Evolutionary conservation across 2,888 invertebrate genomes (phyloP).

Genomic region (Philopedon plagiatum): DNA sequence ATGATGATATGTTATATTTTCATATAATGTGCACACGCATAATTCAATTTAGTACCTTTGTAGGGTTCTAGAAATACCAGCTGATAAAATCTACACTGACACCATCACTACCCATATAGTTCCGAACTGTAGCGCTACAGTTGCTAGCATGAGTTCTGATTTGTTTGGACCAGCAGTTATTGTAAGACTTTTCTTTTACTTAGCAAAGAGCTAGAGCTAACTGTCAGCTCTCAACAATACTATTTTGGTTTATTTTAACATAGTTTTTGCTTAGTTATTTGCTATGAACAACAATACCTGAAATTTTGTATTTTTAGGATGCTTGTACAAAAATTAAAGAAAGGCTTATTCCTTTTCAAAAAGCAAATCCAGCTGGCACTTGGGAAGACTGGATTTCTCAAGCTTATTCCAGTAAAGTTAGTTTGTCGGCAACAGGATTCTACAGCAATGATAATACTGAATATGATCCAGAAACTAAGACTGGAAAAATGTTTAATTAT

Average conservation of each 20-base stretch:
- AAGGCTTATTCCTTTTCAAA: conserved; percentile 81
- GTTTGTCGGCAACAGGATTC: conserved; percentile 80
- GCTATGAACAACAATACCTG: too few relatives aligned
- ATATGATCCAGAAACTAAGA: conserved; percentile 77
- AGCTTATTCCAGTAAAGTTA: conserved; percentile 84
- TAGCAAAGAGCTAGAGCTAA: too few relatives aligned
- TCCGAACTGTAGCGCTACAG: conserved; percentile 91
- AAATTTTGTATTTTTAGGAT: conserved; percentile 32
- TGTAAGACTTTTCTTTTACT: conserved; percentile 67
- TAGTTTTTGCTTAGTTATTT: too few relatives aligned
- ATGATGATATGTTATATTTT: too few relatives aligned
- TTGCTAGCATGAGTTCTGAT: conserved; percentile 91
- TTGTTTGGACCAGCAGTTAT: conserved; percentile 92
- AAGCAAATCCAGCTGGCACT: conserved; percentile 80
- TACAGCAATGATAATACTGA: conserved; percentile 83
- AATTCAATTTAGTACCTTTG: too few relatives aligned
- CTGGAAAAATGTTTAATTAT: conserved; percentile 85
- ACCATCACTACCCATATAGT: conserved; percentile 93
- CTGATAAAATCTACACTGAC: conserved; percentile 82
- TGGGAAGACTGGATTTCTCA: conserved; percentile 90
- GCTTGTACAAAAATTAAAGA: conserved; percentile 37
- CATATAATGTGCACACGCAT: too few relatives aligned
- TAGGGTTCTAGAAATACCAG: conserved; percentile 78
- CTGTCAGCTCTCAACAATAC: too few relatives aligned
- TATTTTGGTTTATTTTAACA: too few relatives aligned